Percentiles rank a stretch among this genome's conserved stretches.
phyloP scores from a whole-genome alignment of 1,140 invertebrate species.

The Dinothrombium tinctorium region DNA sequence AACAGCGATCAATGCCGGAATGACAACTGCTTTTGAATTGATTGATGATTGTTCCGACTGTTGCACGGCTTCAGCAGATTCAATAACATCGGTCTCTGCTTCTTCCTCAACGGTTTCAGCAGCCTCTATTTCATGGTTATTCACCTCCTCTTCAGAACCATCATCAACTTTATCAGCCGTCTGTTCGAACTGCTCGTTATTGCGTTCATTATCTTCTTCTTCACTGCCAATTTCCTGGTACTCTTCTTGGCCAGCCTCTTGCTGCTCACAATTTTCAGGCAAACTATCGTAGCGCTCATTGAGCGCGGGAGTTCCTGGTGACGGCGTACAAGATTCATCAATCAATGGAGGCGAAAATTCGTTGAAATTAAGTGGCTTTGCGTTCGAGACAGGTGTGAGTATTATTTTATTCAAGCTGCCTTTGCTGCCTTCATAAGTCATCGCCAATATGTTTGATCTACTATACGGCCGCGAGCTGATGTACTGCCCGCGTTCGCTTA shows the following conservation, averaged over 20 bases:
- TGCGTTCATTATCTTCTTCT: no score
- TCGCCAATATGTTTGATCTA: conserved; percentile 10
- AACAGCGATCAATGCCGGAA: no score
- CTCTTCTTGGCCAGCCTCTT: neutral
- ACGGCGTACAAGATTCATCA: neutral
- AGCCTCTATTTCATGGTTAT: no score
- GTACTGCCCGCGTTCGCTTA: neutral
- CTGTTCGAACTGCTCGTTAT: no score
- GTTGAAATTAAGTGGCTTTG: neutral
- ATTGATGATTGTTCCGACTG: no score
- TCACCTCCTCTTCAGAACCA: no score
- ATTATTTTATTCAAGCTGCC: neutral
- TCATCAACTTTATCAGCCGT: no score
- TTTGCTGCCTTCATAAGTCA: no score
- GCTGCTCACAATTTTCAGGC: neutral
- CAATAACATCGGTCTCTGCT: no score
- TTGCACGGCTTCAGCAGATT: no score
- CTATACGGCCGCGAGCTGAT: neutral
- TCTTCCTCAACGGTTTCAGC: no score
- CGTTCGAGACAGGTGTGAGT: neutral
- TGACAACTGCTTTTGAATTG: no score
- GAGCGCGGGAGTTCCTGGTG: neutral
- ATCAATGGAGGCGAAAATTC: neutral
- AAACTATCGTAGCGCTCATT: neutral
- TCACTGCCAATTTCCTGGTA: neutral